These are phyloP conservation scores for Drosophila nigrodunni DNA, from an alignment of 1,140 invertebrate genomes.

Conservation along the genomic window DNA sequence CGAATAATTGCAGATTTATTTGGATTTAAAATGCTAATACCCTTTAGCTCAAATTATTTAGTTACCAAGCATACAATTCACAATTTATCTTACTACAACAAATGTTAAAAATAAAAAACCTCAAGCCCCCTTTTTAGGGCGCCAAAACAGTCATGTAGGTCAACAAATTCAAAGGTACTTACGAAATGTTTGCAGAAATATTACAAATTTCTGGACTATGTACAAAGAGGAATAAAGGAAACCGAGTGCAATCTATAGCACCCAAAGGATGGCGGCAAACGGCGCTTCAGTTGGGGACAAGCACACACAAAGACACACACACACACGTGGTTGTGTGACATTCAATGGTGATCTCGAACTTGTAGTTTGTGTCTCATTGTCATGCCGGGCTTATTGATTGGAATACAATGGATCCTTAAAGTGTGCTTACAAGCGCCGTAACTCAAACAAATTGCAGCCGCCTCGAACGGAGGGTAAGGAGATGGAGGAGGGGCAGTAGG, in stretches of 20 bases:
- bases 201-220: neutral
- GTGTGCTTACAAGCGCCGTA: slow-evolving; percentile 85
- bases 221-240: neutral
- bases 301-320: too few relatives aligned
- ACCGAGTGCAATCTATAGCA: slow-evolving; percentile 36
- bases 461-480: slow-evolving; percentile 65
- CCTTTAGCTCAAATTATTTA: too few relatives aligned
- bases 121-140: neutral
- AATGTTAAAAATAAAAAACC: too few relatives aligned
- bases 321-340: slow-evolving; percentile 36
- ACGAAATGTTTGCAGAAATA: neutral
- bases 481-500: slow-evolving; percentile 23
- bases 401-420: slow-evolving; percentile 85
- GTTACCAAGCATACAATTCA: too few relatives aligned
- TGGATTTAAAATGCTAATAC: too few relatives aligned
- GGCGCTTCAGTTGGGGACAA: slow-evolving; percentile 59
- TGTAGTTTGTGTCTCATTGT: slow-evolving; percentile 69
- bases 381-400: slow-evolving; percentile 82
- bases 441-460: slow-evolving; percentile 84
- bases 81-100: too few relatives aligned
- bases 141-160: neutral
- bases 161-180: neutral
- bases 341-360: slow-evolving; percentile 48
- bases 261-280: slow-evolving; percentile 49
- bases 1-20: too few relatives aligned